phyloP scores from a whole-genome alignment of 2,797 vertebrate species.

The Hippopotamyrus pictus region DNA sequence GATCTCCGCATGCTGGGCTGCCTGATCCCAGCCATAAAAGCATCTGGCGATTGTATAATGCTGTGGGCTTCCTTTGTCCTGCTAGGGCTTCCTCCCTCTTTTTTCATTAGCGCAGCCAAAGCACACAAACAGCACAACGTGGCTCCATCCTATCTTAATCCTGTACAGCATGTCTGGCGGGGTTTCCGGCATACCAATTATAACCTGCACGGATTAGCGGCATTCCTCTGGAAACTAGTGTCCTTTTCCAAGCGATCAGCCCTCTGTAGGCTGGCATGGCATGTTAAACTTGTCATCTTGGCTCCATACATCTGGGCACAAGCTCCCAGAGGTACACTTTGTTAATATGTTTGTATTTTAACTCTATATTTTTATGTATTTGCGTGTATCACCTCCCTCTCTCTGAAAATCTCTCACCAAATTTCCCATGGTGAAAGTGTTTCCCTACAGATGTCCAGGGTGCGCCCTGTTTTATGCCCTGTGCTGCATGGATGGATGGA shows the following conservation, averaged over 20 bases:
- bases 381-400: neutral
- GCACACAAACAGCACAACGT: neutral
- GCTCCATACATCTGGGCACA: neutral
- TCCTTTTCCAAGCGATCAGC: neutral
- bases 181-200: neutral
- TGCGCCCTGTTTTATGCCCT: neutral
- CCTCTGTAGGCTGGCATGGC: neutral
- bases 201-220: neutral
- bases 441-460: neutral
- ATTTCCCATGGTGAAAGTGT: neutral
- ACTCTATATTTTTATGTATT: neutral
- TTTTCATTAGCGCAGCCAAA: neutral
- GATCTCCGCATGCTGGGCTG: neutral
- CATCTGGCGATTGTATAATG: neutral
- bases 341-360: neutral
- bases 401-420: neutral
- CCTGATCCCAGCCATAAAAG: neutral
- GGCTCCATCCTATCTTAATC: conserved; percentile 7
- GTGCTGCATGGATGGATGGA: neutral
- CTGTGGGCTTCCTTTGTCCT: neutral
- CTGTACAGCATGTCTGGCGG: neutral
- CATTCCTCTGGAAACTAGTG: neutral
- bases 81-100: neutral
- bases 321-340: neutral
- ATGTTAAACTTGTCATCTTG: neutral